These are phyloP conservation scores for Chiroxiphia lanceolata DNA, from an alignment of 2,797 vertebrate species.

Conservation along the genomic window DNA sequence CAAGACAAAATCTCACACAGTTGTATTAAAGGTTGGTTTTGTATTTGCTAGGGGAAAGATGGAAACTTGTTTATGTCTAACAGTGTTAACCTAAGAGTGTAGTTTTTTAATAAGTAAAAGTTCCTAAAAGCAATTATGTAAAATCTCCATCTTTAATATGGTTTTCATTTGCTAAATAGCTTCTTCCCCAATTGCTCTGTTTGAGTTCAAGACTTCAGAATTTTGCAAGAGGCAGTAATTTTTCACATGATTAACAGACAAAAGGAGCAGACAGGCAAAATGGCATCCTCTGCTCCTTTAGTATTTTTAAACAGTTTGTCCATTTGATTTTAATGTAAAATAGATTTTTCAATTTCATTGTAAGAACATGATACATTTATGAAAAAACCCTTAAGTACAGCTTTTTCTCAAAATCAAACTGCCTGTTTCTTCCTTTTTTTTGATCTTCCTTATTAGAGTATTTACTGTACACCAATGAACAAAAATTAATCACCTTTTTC, in stretches of 20 bases:
- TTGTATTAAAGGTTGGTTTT: neutral
- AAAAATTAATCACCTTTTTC: neutral
- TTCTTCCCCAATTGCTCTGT: neutral
- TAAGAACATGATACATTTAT: neutral
- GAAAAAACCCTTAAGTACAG: neutral
- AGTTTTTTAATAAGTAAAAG: neutral
- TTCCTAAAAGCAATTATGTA: neutral
- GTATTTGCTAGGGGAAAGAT: neutral
- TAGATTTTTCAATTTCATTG: neutral
- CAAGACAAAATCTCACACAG: neutral
- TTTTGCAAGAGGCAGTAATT: constrained; percentile 9
- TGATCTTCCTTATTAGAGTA: neutral
- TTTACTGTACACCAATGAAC: neutral
- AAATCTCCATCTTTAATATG: neutral
- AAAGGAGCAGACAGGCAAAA: constrained; percentile 39
- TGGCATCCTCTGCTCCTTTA: neutral
- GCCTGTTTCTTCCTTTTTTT: neutral
- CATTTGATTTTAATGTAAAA: constrained; percentile 9
- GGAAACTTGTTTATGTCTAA: neutral
- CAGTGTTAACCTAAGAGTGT: neutral
- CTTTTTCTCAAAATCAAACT: neutral
- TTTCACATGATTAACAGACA: constrained; percentile 22
- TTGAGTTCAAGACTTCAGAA: neutral
- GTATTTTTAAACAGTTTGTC: constrained; percentile 25
- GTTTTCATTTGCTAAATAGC: neutral